Conservation (phyloP, 2,888 invertebrate species). For the Ceratothoa steindachneri region DNA sequence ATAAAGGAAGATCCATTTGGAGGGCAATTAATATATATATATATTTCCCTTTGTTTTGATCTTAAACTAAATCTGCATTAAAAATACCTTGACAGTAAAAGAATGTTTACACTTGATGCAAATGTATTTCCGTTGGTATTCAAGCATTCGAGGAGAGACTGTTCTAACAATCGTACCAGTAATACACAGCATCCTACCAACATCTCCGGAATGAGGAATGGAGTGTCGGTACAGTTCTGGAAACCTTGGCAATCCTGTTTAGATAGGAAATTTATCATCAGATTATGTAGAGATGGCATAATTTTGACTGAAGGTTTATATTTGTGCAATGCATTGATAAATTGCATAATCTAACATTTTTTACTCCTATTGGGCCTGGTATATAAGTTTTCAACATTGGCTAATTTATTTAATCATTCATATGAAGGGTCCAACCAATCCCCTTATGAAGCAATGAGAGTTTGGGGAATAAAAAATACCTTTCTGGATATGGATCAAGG, state of each 20-base stretch:
- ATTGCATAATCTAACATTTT: background rate
- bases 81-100: slow-evolving; percentile 61
- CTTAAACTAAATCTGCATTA: too few species aligned
- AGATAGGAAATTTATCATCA: background rate
- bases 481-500: too few species aligned
- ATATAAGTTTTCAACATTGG: too few species aligned
- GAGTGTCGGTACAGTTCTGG: slow-evolving; percentile 63
- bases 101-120: slow-evolving; percentile 73
- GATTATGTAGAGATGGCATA: background rate
- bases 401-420: too few species aligned
- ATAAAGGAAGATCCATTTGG: too few species aligned
- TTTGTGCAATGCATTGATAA: background rate
- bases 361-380: too few species aligned
- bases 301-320: background rate
- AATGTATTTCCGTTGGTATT: slow-evolving; percentile 67
- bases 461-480: too few species aligned
- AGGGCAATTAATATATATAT: too few species aligned
- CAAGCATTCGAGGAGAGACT: slow-evolving; percentile 70
- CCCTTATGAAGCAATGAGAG: too few species aligned
- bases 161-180: slow-evolving; percentile 75
- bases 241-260: slow-evolving; percentile 63
- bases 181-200: slow-evolving; percentile 68
- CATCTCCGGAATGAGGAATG: slow-evolving; percentile 68
- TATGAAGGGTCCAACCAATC: too few species aligned
- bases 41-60: too few species aligned